Conservation (phyloP, 1,140 invertebrate species). For the Psix sp. region DNA sequence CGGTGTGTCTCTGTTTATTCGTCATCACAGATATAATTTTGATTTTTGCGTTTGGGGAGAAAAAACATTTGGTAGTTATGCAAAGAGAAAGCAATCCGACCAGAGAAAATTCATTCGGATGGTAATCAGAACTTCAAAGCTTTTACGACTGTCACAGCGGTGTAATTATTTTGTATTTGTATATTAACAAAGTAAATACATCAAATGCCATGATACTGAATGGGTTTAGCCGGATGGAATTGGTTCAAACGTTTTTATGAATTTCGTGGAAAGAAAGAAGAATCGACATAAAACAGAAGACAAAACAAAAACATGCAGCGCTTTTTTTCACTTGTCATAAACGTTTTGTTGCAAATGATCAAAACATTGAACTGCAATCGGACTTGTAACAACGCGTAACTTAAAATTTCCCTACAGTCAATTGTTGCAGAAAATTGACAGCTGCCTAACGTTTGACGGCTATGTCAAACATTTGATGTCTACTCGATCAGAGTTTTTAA, state of each 20-base stretch:
- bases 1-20: slow-evolving; percentile 16
- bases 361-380: slow-evolving; percentile 25
- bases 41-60: neutral
- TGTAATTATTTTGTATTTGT: slow-evolving; percentile 4
- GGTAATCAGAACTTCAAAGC: slow-evolving; percentile 3
- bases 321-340: neutral
- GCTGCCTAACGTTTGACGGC: slow-evolving; percentile 46
- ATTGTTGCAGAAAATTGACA: slow-evolving; percentile 45
- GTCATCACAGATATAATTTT: neutral
- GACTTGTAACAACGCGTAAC: slow-evolving; percentile 30
- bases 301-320: no score
- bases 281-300: slow-evolving; percentile 2
- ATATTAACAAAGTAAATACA: slow-evolving; percentile 17
- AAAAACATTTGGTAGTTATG: slow-evolving; percentile 9
- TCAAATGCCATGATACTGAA: neutral
- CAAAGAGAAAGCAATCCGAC: slow-evolving; percentile 16
- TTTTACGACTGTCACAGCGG: slow-evolving; percentile 17
- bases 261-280: slow-evolving; percentile 1
- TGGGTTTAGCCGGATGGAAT: neutral
- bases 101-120: slow-evolving; percentile 1
- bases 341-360: slow-evolving; percentile 2
- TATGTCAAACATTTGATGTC: slow-evolving; percentile 48
- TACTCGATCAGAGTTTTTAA: slow-evolving; percentile 24
- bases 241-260: slow-evolving; percentile 1
- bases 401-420: slow-evolving; percentile 36